phyloP scores from a whole-genome alignment of 2,888 invertebrate genomes.

The Lymantria monacha region DNA sequence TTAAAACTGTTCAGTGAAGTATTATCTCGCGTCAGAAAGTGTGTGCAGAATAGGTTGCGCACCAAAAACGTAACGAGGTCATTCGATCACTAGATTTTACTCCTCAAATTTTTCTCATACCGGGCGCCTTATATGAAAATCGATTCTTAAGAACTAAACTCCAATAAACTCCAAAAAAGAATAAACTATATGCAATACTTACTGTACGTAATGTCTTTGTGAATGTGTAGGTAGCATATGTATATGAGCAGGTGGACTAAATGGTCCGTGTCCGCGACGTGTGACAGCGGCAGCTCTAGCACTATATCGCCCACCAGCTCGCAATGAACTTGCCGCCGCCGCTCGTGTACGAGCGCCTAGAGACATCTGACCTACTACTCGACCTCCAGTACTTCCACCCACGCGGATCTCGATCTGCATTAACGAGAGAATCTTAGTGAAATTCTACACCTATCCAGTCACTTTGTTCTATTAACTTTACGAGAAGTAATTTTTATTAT shows the following conservation, averaged over 20 bases:
- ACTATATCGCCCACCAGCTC: conserved; percentile 92
- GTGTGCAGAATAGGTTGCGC: too few relatives aligned
- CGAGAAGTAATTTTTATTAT: too few relatives aligned
- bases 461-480: too few relatives aligned
- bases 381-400: conserved; percentile 59
- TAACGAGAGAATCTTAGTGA: background rate
- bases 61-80: too few relatives aligned
- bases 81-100: too few relatives aligned
- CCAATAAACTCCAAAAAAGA: too few relatives aligned
- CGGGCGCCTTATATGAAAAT: too few relatives aligned
- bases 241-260: conserved; percentile 88
- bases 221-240: conserved; percentile 85
- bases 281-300: conserved; percentile 95
- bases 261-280: conserved; percentile 93
- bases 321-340: conserved; percentile 93
- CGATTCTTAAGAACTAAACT: too few relatives aligned
- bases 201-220: conserved; percentile 75
- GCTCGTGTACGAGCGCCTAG: conserved; percentile 94
- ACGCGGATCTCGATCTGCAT: conserved; percentile 70
- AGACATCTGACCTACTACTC: conserved; percentile 89
- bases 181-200: conserved; percentile 32
- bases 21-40: too few relatives aligned
- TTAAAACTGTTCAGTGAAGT: too few relatives aligned
- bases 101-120: too few relatives aligned
- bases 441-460: background rate